Evolutionary conservation across 2,113 vertebrate species (phyloP), one percentile per base, ranked within the genome.

Genomic region (Eurystomus gularis): DNA sequence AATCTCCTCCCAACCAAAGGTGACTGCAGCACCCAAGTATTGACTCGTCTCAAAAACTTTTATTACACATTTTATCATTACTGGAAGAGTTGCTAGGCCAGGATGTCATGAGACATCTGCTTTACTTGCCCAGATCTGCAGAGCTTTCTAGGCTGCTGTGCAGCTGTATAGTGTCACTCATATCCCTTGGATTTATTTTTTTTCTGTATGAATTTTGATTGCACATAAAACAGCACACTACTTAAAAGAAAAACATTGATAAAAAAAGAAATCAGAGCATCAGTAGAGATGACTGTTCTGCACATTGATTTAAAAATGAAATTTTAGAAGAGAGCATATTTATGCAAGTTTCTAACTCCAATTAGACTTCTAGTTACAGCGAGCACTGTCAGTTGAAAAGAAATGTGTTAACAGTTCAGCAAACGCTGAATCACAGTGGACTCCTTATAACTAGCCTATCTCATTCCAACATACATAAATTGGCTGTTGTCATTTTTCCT

Each of bases 401-500:
- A 92, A 89, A 91, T 26, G 23, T 31, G 31, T 66, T 79, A 95
- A 87, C 66, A 91, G 37, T 85, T 96, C 86, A 80, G 33, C 70
- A 96, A 86, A 93, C 57, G 72, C 54, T 71, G 86, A 94, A 96
- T 73, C 86, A 93, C 70, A 75, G 42, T 49, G 75, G 83, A 93
- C 64, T 82, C 23, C 33, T 82, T 84, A 55, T 90, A 88, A 82
- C 54, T 60, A 94, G 52, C 52, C 58, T 79, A 13, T 69, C 46
- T 90, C 5, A 1, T 83, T 87, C 39, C 48, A 83, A 8, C 3
- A 1, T 16, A 46, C 42, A 84, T 40, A 86, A 89, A 91, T 66
- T 93, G 83, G 37, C 77, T 89, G 81, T 40, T 97, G 71, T 71
- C 65, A 64, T 93, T 94, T 81, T 61, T 39, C 15, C 33, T 49